Evolutionary conservation across 2,797 vertebrate genomes (phyloP).

Genomic region (Atherinosoma microstoma): DNA sequence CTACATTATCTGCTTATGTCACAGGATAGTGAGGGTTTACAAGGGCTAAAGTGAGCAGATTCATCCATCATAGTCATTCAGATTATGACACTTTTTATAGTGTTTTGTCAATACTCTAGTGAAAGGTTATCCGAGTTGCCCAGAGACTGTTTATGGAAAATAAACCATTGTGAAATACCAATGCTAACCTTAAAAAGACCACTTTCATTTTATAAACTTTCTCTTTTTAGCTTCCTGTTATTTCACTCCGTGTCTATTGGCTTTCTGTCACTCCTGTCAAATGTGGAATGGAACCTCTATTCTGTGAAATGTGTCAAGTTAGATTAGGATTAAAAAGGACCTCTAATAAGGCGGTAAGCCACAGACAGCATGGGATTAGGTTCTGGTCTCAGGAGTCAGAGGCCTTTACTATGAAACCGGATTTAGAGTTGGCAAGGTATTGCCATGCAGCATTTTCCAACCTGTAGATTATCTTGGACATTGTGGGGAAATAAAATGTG

Average conservation of each 20-base stretch:
- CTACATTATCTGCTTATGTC: slow-evolving; percentile 45
- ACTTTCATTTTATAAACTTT: neutral
- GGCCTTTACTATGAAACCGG: slow-evolving; percentile 3
- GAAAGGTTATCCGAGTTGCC: neutral
- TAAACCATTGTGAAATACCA: slow-evolving; percentile 1
- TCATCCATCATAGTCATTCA: slow-evolving; percentile 24
- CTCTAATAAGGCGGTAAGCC: slow-evolving; percentile 60
- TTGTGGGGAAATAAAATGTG: neutral
- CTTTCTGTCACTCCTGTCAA: slow-evolving; percentile 22
- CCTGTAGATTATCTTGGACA: neutral
- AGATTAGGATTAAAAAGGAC: slow-evolving; percentile 78
- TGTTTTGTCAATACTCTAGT: neutral
- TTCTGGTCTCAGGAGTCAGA: slow-evolving; percentile 45
- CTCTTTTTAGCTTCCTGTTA: slow-evolving; percentile 35
- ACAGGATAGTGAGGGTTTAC: slow-evolving; percentile 45
- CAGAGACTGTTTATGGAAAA: slow-evolving; percentile 13
- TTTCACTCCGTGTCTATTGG: slow-evolving; percentile 10
- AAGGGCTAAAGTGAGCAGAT: slow-evolving; percentile 19
- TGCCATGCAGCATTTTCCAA: slow-evolving; percentile 1
- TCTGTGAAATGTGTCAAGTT: slow-evolving; percentile 68
- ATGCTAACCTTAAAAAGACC: slow-evolving; percentile 16
- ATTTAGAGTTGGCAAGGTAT: slow-evolving; percentile 3
- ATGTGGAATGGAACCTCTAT: slow-evolving; percentile 54
- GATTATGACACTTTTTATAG: slow-evolving; percentile 11
- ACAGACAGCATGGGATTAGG: slow-evolving; percentile 59